Conservation (phyloP, 2,113 vertebrate species). For the Eurypyga helias region DNA sequence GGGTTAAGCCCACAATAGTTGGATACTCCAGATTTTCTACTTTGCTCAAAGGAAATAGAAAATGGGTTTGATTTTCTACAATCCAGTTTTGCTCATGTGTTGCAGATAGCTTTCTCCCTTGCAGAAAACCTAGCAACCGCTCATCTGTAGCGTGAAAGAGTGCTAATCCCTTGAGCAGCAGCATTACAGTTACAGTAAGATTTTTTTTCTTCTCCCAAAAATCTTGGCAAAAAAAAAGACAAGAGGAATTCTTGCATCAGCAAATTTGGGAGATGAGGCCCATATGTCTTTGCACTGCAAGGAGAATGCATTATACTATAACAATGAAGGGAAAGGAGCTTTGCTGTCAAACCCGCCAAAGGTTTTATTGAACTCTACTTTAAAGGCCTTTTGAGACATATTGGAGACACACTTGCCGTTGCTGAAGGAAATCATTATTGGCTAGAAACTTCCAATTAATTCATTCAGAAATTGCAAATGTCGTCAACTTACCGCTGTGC, state of each 20-base stretch:
- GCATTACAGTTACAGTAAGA: not conserved
- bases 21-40: not conserved
- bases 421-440: not conserved
- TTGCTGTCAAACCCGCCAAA: not conserved
- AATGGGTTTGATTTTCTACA: not conserved
- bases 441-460: not conserved
- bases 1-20: too few species aligned
- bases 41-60: not conserved
- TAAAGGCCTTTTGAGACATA: not conserved
- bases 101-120: not conserved
- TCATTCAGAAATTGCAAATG: not conserved
- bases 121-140: not conserved
- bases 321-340: not conserved
- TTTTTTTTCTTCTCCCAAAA: not conserved
- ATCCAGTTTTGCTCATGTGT: not conserved
- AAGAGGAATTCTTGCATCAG: slow-evolving; percentile 55
- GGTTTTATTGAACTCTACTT: not conserved
- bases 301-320: not conserved
- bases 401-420: not conserved
- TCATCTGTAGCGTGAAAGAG: not conserved
- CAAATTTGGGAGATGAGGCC: slow-evolving; percentile 36
- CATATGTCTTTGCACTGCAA: slow-evolving; percentile 2
- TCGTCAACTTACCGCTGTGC: not conserved
- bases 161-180: not conserved
- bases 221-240: not conserved